Evolutionary conservation across 2,888 invertebrate genomes (phyloP).

Genomic region (Drosophila vallismaia): DNA sequence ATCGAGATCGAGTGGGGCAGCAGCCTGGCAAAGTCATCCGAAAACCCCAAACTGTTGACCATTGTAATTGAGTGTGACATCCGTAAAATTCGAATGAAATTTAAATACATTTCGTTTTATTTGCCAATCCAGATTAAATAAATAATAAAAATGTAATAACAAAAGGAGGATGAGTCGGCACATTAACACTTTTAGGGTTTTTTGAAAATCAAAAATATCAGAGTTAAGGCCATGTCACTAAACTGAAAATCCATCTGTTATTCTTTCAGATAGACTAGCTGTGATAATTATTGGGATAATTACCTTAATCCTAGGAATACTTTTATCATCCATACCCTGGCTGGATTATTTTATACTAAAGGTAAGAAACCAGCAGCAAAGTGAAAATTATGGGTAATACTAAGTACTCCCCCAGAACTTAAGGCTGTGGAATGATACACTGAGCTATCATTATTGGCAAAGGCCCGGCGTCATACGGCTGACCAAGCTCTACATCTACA

Average conservation of each 20-base stretch:
- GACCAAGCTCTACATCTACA: constrained; percentile 95
- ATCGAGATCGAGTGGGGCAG: constrained; percentile 19
- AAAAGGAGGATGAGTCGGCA: constrained; percentile 1
- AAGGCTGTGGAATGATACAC: constrained; percentile 91
- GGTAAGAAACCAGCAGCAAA: constrained; percentile 84
- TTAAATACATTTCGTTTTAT: not conserved
- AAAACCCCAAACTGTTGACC: constrained; percentile 36
- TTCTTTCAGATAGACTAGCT: constrained; percentile 90
- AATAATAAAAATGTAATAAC: not conserved
- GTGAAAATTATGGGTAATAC: too few relatives aligned
- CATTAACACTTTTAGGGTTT: too few relatives aligned
- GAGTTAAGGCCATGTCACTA: not conserved
- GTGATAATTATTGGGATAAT: constrained; percentile 92
- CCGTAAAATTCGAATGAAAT: constrained; percentile 41
- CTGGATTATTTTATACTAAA: constrained; percentile 93
- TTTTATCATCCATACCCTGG: constrained; percentile 94
- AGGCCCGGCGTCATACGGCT: constrained; percentile 92
- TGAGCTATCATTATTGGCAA: constrained; percentile 95
- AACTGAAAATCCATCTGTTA: not conserved
- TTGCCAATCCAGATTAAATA: not conserved
- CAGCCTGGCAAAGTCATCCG: constrained; percentile 3
- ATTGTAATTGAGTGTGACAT: constrained; percentile 52
- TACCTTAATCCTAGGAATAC: constrained; percentile 91
- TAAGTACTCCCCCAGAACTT: constrained; percentile 87
- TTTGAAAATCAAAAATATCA: too few relatives aligned